Conservation (phyloP, 2,113 vertebrate species). For the Daubentonia madagascariensis region DNA sequence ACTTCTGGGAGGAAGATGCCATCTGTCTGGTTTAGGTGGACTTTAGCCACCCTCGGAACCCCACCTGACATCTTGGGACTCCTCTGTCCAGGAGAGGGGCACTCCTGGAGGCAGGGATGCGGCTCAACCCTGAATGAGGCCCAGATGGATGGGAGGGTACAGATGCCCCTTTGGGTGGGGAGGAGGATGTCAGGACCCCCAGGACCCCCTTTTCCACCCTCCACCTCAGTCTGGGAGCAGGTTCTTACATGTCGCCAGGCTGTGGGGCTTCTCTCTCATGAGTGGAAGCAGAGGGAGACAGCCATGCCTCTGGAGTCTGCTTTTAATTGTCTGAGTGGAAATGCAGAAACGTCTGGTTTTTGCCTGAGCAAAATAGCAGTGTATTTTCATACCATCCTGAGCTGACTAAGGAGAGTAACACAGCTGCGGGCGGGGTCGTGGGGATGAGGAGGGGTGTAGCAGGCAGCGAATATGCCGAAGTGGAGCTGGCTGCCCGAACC, state of each 20-base stretch:
- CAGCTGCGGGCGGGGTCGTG: no score
- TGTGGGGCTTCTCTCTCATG: not conserved
- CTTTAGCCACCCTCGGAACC: not conserved
- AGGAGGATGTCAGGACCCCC: not conserved
- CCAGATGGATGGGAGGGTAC: not conserved
- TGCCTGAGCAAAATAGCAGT: not conserved
- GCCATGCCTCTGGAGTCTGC: not conserved
- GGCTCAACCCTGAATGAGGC: not conserved
- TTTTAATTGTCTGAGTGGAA: not conserved
- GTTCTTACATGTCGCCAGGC: fast-evolving
- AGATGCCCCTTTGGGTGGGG: not conserved
- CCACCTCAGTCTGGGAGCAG: not conserved
- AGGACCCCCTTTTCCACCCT: fast-evolving
- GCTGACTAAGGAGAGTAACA: not conserved
- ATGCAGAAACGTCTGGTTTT: not conserved
- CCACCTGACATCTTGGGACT: not conserved
- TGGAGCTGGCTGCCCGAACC: not conserved
- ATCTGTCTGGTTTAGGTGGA: not conserved
- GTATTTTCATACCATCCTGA: not conserved
- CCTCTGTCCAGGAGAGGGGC: not conserved
- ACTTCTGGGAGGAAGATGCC: not conserved
- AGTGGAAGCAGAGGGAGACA: not conserved
- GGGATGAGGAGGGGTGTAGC: not conserved
- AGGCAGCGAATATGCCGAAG: not conserved
- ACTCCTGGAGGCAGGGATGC: not conserved